Conservation (phyloP, 2,797 vertebrate genomes). For the Oceanodroma leucorhoa region DNA sequence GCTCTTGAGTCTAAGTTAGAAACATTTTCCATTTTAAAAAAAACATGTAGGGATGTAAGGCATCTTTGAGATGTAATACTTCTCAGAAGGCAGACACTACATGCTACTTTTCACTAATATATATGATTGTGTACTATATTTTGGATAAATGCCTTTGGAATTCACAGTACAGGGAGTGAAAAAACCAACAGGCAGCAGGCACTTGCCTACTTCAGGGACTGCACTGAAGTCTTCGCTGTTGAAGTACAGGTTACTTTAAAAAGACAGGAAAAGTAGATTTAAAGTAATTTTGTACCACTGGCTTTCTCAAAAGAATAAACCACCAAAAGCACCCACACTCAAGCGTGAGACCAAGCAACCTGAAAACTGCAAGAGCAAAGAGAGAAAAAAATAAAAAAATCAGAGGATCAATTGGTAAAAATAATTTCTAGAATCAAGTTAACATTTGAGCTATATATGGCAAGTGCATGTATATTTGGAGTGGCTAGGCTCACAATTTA, state of each 20-base stretch:
- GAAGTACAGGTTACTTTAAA: background rate
- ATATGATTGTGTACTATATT: background rate
- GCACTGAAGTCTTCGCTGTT: background rate
- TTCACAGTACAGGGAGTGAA: background rate
- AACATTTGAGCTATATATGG: background rate
- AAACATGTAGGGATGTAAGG: background rate
- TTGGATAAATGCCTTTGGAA: background rate
- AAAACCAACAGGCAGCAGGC: background rate
- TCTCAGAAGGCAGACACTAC: background rate
- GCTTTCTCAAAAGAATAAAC: background rate
- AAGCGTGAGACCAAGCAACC: background rate
- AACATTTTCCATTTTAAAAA: background rate
- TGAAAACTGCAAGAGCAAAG: background rate
- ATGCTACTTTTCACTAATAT: background rate
- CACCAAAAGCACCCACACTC: background rate
- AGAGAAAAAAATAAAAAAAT: background rate
- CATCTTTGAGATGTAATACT: background rate
- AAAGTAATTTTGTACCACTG: background rate
- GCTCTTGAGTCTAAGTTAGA: background rate
- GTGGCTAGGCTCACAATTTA: background rate
- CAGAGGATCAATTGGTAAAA: background rate
- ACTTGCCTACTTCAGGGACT: background rate
- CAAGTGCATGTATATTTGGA: background rate
- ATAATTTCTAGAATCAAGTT: background rate
- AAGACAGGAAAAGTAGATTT: background rate